Conservation (phyloP, 64 coral and sea anemone species). For the Dendrophyllia cribrosa region DNA sequence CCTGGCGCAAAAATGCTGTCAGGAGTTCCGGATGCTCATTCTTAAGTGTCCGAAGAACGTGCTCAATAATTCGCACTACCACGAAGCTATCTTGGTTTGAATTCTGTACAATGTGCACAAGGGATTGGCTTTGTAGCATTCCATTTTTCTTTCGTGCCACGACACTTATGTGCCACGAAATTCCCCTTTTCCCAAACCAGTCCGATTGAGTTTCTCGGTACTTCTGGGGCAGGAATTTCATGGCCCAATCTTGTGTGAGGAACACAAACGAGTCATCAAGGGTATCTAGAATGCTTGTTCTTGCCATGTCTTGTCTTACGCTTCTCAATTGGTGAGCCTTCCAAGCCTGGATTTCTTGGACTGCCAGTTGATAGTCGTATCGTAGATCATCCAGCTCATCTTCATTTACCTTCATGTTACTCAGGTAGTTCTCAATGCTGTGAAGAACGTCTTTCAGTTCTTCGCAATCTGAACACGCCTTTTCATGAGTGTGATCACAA, state of each 20-base stretch:
- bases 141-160: not conserved
- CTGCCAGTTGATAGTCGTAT: not conserved
- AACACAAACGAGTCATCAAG: not conserved
- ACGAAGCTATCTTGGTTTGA: not conserved
- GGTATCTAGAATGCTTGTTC: not conserved
- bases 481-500: not conserved
- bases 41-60: not conserved
- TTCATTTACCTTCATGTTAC: not conserved
- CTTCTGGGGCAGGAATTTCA: conserved; percentile 21
- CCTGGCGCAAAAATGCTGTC: not conserved
- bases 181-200: no score
- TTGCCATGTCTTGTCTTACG: not conserved
- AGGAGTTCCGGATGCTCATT: not conserved
- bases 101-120: conserved; percentile 18
- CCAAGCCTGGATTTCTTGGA: not conserved
- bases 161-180: conserved; percentile 27
- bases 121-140: not conserved
- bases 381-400: conserved; percentile 6
- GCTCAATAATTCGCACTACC: not conserved
- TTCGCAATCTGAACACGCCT: not conserved
- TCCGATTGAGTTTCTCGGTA: conserved; percentile 13
- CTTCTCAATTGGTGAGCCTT: conserved; percentile 12
- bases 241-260: not conserved
- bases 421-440: not conserved
- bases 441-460: not conserved